A percentile compares a stretch with the other conserved stretches of the same genome.
phyloP scores from a whole-genome alignment of 2,797 vertebrate genomes.

The Pempheris klunzingeri region DNA sequence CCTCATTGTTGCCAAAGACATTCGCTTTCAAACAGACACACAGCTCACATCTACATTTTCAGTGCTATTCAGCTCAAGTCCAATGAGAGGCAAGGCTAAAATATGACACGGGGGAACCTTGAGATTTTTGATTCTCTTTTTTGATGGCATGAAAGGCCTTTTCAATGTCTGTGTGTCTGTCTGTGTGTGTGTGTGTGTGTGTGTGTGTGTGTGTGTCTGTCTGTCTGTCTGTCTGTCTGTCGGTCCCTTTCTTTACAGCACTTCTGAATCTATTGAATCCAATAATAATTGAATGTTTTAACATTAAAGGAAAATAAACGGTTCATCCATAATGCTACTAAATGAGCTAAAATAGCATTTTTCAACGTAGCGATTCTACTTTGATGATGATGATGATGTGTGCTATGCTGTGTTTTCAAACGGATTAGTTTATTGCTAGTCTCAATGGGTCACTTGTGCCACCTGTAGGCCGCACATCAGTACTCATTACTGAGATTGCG shows the following conservation, averaged over 20 bases:
- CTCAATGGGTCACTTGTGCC: constrained; percentile 39
- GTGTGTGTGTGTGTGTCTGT: not conserved
- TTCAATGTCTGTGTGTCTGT: constrained; percentile 4
- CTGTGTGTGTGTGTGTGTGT: not conserved
- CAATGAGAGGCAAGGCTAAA: constrained; percentile 14
- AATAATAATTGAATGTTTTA: not conserved
- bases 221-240: not conserved
- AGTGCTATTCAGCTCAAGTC: constrained; percentile 14
- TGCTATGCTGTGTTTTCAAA: constrained; percentile 1
- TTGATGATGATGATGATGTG: not conserved
- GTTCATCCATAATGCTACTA: not conserved
- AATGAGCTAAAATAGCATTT: not conserved
- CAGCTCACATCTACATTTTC: constrained; percentile 14
- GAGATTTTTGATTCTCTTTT: not conserved
- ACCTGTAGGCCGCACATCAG: constrained; percentile 45
- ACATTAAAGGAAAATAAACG: not conserved
- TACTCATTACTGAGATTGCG: not conserved
- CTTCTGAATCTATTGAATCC: not conserved
- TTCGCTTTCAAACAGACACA: constrained; percentile 34
- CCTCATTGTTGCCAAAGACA: constrained; percentile 45
- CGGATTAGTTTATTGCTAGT: not conserved
- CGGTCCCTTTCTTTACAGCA: not conserved
- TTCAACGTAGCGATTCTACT: not conserved
- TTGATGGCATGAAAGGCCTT: not conserved
- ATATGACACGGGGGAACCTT: constrained; percentile 14